phyloP scores from a whole-genome alignment of 1,140 invertebrate genomes.

The Apis florea region DNA sequence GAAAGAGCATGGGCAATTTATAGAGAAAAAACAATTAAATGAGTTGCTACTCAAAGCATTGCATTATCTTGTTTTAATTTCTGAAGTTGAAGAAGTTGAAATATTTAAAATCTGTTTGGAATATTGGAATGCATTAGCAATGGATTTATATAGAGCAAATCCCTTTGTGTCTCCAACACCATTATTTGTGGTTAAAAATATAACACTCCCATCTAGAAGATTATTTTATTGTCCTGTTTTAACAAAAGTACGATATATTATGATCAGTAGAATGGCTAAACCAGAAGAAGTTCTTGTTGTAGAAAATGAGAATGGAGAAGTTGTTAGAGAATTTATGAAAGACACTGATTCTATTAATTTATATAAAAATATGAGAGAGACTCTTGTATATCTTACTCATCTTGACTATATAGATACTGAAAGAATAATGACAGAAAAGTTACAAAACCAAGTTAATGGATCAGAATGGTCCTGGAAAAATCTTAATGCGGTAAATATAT shows the following conservation, averaged over 20 bases:
- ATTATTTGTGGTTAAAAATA: constrained; percentile 76
- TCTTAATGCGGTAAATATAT: constrained; percentile 91
- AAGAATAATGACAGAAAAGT: constrained; percentile 99
- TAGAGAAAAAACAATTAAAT: constrained; percentile 89
- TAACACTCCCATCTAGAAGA: constrained; percentile 80
- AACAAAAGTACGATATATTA: constrained; percentile 96
- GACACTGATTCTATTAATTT: constrained; percentile 99
- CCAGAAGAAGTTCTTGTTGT: constrained; percentile 99
- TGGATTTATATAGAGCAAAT: constrained; percentile 93
- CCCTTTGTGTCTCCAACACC: constrained; percentile 76
- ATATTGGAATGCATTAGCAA: constrained; percentile 97
- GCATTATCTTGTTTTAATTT: constrained; percentile 97
- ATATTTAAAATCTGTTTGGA: constrained; percentile 99
- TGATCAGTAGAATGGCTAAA: constrained; percentile 99
- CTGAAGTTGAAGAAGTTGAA: constrained; percentile 99
- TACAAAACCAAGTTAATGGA: constrained; percentile 99
- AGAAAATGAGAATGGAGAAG: constrained; percentile 99
- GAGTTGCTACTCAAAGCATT: constrained; percentile 90
- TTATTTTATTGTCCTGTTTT: constrained; percentile 90
- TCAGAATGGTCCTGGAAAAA: constrained; percentile 99
- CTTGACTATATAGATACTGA: constrained; percentile 99
- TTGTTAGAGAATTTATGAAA: constrained; percentile 99
- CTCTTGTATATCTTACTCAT: constrained; percentile 99
- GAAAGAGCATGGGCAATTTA: constrained; percentile 95
- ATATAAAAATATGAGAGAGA: constrained; percentile 99